phyloP scores from a whole-genome alignment of 2,113 vertebrate species.

The Charina bottae region DNA sequence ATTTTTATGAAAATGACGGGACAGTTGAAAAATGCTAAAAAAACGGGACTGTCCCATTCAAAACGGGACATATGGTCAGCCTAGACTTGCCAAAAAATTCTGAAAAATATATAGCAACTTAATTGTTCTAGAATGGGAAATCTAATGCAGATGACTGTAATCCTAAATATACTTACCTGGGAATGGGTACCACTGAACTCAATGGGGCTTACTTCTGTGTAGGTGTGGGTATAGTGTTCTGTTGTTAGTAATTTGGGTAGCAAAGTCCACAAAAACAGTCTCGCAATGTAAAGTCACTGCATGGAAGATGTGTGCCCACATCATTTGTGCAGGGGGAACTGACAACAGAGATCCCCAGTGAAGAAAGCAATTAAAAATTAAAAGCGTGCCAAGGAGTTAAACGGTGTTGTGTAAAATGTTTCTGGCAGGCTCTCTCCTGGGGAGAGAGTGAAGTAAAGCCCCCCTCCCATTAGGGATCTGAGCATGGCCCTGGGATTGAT shows the following conservation, averaged over 20 bases:
- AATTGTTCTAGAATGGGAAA: background rate
- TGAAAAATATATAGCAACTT: background rate
- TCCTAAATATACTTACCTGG: no score
- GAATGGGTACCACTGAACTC: no score
- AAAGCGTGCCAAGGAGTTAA: background rate
- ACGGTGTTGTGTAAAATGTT: background rate
- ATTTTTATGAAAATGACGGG: no score
- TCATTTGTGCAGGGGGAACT: background rate
- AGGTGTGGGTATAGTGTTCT: no score
- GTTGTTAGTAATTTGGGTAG: no score
- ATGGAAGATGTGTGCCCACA: background rate
- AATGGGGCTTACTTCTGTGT: no score
- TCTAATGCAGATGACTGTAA: no score
- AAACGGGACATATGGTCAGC: no score
- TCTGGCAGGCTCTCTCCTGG: conserved; percentile 9
- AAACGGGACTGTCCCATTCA: no score
- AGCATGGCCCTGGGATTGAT: background rate
- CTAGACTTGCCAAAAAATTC: background rate
- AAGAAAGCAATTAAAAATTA: conserved; percentile 8
- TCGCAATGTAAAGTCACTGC: background rate
- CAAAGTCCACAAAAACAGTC: no score
- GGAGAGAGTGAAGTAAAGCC: background rate
- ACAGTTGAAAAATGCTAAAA: no score
- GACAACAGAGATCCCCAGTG: background rate
- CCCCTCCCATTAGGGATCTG: background rate